Evolutionary conservation across 2,797 vertebrate genomes (phyloP), one percentile per base, ranked within the genome.

Genomic region (Ptychobarbus kaznakovi): DNA sequence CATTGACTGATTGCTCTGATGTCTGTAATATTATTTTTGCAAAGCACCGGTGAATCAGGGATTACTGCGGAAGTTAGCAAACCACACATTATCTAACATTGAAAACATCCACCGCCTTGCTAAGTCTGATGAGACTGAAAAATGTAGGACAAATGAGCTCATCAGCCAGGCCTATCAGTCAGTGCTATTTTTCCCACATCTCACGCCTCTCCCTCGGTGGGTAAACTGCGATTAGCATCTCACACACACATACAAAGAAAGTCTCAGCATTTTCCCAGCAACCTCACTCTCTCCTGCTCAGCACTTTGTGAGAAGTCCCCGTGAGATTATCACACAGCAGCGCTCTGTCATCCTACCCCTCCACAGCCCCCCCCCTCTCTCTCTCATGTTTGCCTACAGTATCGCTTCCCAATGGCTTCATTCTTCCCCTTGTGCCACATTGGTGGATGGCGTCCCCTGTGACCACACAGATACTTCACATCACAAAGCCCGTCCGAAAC

Each of bases 181-280:
- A 70, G 77, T 84, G 81, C 46, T 72, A 56, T 76, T 85, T 89
- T 88, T 87, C 88, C 84, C 84, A 89, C 51, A 73, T 87, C 86
- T 86, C 87, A 85, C 77, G 77, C 82, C 83, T 87, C 76, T 78
- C 66, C 74, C 81, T 74, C n/a, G 28, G 69, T 83, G 84, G 81
- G 78, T 86, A 82, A 84, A 86, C 80, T 81, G 79, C 53, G 86
- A 88, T 89, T 88, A 89, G 58, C 77, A 87, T 89, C 76, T 89
- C 76, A 75, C 53, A 85, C 74, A 83, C 87, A 86, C 74, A 84
- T 66, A 66, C 77, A 87, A 80, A 74, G 72, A 88, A 83, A 85
- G 80, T 88, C 89, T 92, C 92, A 91, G 92, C 89, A 85, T 82
- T 93, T 94, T 94, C 92, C 91, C 92, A 92, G 79, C 85, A 35